These are phyloP conservation scores for Helogale parvula DNA, from an alignment of 2,113 vertebrate species.

Conservation along the genomic window DNA sequence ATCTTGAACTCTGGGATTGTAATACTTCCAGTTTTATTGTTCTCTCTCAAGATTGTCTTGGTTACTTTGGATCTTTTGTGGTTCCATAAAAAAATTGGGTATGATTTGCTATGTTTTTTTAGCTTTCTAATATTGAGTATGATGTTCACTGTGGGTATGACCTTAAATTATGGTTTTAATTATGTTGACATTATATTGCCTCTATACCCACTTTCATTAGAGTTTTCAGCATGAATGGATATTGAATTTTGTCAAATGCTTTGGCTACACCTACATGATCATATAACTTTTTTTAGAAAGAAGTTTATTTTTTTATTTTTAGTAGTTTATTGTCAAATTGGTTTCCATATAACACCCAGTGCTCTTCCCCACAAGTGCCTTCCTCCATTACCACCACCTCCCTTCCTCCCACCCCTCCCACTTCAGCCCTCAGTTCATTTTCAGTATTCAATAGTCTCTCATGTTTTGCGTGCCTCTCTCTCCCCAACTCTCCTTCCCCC, in stretches of 20 bases:
- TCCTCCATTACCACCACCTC: too few relatives aligned
- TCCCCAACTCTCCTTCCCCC: too few relatives aligned
- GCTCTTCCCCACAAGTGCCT: too few relatives aligned
- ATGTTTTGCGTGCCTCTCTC: too few relatives aligned
- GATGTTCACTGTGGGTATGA: neutral
- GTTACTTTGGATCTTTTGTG: neutral
- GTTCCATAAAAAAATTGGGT: neutral
- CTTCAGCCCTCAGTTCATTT: too few relatives aligned
- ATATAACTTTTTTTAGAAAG: too few relatives aligned
- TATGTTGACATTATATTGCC: neutral
- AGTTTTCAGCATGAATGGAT: neutral
- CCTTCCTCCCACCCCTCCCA: too few relatives aligned
- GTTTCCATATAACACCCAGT: too few relatives aligned
- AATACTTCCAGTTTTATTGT: too few relatives aligned
- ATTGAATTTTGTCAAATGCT: neutral
- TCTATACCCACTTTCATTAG: neutral
- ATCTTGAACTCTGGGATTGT: neutral
- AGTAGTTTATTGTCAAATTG: too few relatives aligned
- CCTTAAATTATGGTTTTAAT: neutral
- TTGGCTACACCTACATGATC: too few relatives aligned
- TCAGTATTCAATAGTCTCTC: too few relatives aligned
- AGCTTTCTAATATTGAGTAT: neutral
- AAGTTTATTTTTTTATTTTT: neutral
- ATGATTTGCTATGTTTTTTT: neutral
- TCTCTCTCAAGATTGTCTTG: neutral